A percentile compares a stretch with the other conserved stretches of the same genome.
These are phyloP conservation scores for Lepetodrilus schrolli DNA, from an alignment of 2,888 invertebrate genomes.

Conservation along the genomic window DNA sequence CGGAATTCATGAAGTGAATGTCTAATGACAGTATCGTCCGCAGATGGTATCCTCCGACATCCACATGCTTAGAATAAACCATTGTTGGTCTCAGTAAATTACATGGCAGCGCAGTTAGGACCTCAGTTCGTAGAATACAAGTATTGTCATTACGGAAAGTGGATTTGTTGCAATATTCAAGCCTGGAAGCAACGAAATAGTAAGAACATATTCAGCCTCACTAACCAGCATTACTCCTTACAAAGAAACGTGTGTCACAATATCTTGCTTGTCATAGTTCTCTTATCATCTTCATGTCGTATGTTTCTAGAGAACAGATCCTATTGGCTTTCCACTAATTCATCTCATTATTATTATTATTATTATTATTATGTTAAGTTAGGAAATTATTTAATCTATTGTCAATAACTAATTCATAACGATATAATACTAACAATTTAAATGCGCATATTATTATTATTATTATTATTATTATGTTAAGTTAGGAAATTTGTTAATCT, in stretches of 20 bases:
- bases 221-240: neutral
- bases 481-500: no score
- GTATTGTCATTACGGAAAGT: neutral
- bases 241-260: neutral
- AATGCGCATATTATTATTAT: neutral
- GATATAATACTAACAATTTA: no score
- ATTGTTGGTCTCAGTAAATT: neutral
- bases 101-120: neutral
- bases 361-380: neutral
- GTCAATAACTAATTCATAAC: no score
- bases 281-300: no score
- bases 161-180: neutral
- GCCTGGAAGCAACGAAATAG: neutral
- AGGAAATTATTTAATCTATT: no score
- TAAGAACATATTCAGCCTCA: neutral
- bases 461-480: neutral
- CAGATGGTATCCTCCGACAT: neutral
- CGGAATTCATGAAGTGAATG: slow-evolving; percentile 13
- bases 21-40: neutral
- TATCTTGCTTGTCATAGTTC: no score
- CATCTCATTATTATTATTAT: neutral
- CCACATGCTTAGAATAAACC: neutral
- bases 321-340: no score
- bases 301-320: no score
- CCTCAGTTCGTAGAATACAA: neutral